Evolutionary conservation across 2,113 vertebrate genomes (phyloP), one percentile per base, ranked within the genome.

Genomic region (Eudyptes chrysolophus): DNA sequence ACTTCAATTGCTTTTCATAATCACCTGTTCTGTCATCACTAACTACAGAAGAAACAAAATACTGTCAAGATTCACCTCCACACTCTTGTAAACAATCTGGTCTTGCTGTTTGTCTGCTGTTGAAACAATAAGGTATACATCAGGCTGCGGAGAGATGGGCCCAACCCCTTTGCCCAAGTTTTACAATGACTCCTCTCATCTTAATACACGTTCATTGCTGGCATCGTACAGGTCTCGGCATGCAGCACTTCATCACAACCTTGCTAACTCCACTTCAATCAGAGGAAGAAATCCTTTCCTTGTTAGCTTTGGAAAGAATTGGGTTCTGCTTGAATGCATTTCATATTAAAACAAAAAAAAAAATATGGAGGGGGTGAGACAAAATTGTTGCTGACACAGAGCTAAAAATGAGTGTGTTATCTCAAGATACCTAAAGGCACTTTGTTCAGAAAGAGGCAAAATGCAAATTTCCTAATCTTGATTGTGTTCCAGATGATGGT

Each of bases 271-370:
- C 68, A 7, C 88, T 87, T 89, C 94, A 96, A 1, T 66, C 40
- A 69, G 92, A 66, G 62, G 38, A 88, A 93, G 32, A 94, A 96
- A 95, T 92, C 62, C 78, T 88, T 93, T 96, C 87, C 92, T 80
- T 97, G 89, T 97, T 97, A 88, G 87, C 75, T 97, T 97, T 96
- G 96, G 95, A 95, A 93, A 90, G 78, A 79, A 62, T 84, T 62
- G 46, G 18, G 21, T 84, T 93, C 82, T 88, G 38, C 85, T 74
- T 95, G 36, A 95, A 66, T 46, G 19, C 29, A 57, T 92, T 83
- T 92, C 32, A 54, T 85, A 83, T 44, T 72, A 62, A 65, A 87
- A 68, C 8, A 74, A 86, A 65, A 40, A 40, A n/a, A 58, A 78
- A 62, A 51, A 36, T 1, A 29, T 0, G 19, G 13, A 52, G n/a